Percentiles rank a stretch among this genome's conserved stretches.
phyloP scores from a whole-genome alignment of 2,797 vertebrate genomes.

The Thripadectes ignobilis region DNA sequence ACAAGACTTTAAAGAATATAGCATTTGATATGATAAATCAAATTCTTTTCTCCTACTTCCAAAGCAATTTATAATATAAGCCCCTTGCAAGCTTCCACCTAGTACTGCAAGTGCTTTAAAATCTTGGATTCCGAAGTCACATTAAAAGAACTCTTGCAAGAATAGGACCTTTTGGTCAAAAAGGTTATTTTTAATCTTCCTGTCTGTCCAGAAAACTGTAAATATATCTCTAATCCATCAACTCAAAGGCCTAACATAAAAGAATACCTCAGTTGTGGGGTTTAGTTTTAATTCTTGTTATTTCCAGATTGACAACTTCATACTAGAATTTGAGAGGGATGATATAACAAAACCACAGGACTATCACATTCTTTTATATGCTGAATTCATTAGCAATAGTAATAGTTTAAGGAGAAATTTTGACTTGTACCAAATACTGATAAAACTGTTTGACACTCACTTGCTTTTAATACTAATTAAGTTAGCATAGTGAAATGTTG shows the following conservation, averaged over 20 bases:
- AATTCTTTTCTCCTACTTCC: neutral
- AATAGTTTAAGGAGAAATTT: neutral
- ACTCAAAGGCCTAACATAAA: neutral
- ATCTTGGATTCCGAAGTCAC: neutral
- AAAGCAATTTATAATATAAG: neutral
- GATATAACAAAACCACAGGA: neutral
- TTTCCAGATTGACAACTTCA: neutral
- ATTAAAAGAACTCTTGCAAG: neutral
- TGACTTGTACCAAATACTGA: neutral
- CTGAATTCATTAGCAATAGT: neutral
- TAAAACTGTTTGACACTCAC: neutral
- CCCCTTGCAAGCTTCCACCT: neutral
- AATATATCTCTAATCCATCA: neutral
- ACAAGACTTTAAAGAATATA: neutral
- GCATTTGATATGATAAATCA: neutral
- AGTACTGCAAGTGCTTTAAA: neutral
- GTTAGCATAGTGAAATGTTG: neutral
- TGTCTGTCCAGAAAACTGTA: neutral
- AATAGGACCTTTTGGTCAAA: neutral
- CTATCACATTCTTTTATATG: neutral
- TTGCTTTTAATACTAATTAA: neutral
- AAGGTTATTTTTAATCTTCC: neutral
- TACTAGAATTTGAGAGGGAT: neutral
- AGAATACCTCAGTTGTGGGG: neutral
- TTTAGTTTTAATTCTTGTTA: neutral